Evolutionary conservation across 2,797 vertebrate species (phyloP), one percentile per base, ranked within the genome.

Genomic region (Sylvia borin): DNA sequence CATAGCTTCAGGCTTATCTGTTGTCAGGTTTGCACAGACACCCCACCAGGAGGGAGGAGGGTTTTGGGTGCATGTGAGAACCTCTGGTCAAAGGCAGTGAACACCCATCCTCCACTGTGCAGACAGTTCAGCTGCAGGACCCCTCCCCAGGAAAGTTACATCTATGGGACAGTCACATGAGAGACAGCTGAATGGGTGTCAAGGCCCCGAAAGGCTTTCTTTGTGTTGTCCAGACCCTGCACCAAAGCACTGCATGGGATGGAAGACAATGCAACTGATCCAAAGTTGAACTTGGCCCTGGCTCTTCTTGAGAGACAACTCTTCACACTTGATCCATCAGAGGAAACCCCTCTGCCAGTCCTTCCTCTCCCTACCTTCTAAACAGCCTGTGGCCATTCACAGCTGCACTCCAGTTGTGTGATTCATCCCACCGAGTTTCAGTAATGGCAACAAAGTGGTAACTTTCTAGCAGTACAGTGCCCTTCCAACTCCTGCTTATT

Each of bases 101-200:
- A 36, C 5, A 3, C 8, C 11, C 32, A 45, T 38, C 22, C 21
- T 82, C n/a, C 1, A 40, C 27, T 32, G 9, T 4, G 5, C 38
- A 58, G 19, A 42, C 43, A 50, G 31, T 6, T 29, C 38, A 54
- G 8, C n/a, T 57, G 42, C 7, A 1, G 15, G 42, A 27, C 18
- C 15, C 5, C 17, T 20, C 12, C 12, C 9, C 31, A 40, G 34
- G 31, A 50, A 40, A 40, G 38, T 40, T 13, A 40, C 38, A 40
- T 40, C 38, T 40, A 40, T 13, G 38, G 38, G 38, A 40, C 38
- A 58, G 43, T n/a, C 36, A 71, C 0, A 0, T 22, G 57, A 71
- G 38, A 8, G 27, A 4, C 5, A 71, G 32, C 38, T 60, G 24
- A 61, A 38, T 7, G 16, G 7, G 13, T 50, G 16, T 36, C 47